phyloP scores from a whole-genome alignment of 2,113 vertebrate species.

The Thalassarche chlororhynchos region DNA sequence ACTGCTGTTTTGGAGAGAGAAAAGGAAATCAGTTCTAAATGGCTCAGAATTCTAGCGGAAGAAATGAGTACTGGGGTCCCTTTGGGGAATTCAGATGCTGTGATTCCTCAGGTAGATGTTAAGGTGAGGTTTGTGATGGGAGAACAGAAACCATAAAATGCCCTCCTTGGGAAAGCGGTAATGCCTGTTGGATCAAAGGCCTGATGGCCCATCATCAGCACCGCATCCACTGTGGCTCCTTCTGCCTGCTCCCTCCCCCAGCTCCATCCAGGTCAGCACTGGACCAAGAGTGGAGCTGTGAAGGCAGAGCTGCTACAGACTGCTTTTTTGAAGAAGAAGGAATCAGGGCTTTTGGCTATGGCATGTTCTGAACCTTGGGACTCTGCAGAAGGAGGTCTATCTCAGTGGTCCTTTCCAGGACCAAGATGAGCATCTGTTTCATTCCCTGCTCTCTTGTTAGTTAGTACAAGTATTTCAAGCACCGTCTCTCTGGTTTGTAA shows the following conservation, averaged over 20 bases:
- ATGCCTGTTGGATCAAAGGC: neutral
- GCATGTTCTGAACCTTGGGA: neutral
- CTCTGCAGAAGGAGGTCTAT: neutral
- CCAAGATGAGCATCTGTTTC: neutral
- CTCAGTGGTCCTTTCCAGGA: neutral
- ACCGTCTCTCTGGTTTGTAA: neutral
- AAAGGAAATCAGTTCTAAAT: neutral
- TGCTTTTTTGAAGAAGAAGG: neutral
- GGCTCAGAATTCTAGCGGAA: neutral
- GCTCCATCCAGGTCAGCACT: neutral
- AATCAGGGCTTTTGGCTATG: neutral
- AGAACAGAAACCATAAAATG: neutral
- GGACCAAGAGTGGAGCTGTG: neutral
- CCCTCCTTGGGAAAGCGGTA: neutral
- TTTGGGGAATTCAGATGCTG: neutral
- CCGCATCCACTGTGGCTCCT: neutral
- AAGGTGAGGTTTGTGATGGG: neutral
- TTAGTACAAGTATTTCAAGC: neutral
- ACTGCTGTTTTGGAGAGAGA: neutral
- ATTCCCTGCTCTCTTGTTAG: neutral
- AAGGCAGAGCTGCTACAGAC: neutral
- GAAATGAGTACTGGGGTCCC: neutral
- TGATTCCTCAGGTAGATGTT: neutral
- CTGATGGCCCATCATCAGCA: neutral
- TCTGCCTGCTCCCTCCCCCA: neutral